Evolutionary conservation across 2,797 vertebrate genomes (phyloP).

Genomic region (Chiroxiphia lanceolata): DNA sequence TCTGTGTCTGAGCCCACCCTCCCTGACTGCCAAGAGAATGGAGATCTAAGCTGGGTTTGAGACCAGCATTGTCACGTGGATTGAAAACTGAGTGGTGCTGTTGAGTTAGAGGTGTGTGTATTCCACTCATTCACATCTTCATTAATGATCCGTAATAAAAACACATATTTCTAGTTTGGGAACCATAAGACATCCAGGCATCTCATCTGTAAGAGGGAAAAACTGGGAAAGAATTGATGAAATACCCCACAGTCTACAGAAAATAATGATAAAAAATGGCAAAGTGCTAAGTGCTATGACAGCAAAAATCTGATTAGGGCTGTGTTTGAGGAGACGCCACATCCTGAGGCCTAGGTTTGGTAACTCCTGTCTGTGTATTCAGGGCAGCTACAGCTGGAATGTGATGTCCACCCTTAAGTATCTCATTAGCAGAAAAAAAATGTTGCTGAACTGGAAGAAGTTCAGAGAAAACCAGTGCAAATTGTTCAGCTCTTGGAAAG

Average conservation of each 20-base stretch:
- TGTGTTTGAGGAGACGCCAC: background rate
- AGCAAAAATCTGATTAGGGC: background rate
- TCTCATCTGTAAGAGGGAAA: background rate
- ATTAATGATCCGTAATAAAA: background rate
- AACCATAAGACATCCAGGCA: background rate
- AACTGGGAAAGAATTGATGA: background rate
- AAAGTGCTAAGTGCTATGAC: background rate
- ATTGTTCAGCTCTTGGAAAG: background rate
- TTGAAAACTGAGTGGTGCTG: background rate
- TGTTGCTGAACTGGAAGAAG: background rate
- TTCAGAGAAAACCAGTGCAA: slow-evolving; percentile 6
- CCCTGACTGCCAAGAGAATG: background rate
- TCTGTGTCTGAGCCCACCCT: background rate
- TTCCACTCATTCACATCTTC: background rate
- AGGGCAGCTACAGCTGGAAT: background rate
- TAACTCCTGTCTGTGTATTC: background rate
- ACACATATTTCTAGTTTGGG: background rate
- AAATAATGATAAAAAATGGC: background rate
- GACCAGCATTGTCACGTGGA: background rate
- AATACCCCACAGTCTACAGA: background rate
- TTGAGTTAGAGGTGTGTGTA: background rate
- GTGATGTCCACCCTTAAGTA: background rate
- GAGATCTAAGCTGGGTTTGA: background rate
- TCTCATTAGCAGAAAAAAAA: background rate
- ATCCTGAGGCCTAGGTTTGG: background rate